phyloP scores from a whole-genome alignment of 2,113 vertebrate species.

The Pseudonaja textilis region DNA sequence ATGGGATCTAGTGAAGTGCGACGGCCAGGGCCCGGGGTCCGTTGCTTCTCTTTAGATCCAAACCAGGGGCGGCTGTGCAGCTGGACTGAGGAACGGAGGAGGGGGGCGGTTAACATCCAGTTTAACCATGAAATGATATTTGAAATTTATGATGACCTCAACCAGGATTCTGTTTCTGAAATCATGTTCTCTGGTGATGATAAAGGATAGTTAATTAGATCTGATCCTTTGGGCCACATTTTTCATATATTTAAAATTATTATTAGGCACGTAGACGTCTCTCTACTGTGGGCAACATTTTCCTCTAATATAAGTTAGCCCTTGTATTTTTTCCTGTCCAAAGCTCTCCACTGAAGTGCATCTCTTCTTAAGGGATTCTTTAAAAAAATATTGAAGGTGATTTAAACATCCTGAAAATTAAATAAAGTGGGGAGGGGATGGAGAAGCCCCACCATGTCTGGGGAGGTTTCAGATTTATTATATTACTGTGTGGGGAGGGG shows the following conservation, averaged over 20 bases:
- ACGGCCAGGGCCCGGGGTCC: background rate
- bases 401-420: constrained; percentile 1
- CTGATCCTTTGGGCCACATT: background rate
- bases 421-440: background rate
- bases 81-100: background rate
- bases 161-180: background rate
- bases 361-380: background rate
- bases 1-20: background rate
- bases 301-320: background rate
- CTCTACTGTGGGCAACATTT: background rate
- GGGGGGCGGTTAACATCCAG: too few species aligned
- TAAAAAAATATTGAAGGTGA: background rate
- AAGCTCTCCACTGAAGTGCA: background rate
- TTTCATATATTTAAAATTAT: background rate
- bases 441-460: background rate
- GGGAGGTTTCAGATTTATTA: background rate
- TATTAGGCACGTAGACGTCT: background rate
- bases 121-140: background rate
- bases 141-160: background rate
- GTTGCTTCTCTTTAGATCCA: background rate
- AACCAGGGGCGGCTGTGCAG: background rate
- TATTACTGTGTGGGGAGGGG: background rate
- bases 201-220: background rate
- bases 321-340: background rate
- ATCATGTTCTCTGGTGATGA: background rate